Conservation (phyloP, 2,113 vertebrate species). For the Megalops atlanticus region DNA sequence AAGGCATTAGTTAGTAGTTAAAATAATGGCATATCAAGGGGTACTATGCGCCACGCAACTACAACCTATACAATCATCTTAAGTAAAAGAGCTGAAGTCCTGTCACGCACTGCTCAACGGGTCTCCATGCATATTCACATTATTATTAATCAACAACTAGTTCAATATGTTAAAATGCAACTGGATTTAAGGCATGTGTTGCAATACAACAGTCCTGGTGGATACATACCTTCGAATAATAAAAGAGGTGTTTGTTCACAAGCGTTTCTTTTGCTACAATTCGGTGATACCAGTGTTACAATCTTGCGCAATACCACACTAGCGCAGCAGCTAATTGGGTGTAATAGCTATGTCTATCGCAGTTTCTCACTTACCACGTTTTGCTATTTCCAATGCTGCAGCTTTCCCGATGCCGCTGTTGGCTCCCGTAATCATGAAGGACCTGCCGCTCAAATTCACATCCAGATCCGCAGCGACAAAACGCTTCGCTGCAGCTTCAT, state of each 20-base stretch:
- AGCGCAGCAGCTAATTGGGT: background rate
- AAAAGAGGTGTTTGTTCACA: background rate
- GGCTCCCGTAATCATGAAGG: slow-evolving; percentile 73
- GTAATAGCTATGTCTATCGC: background rate
- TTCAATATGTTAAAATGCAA: background rate
- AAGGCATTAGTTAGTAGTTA: too few relatives aligned
- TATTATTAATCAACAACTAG: background rate
- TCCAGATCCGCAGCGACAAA: slow-evolving; percentile 73
- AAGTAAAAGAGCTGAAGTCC: too few relatives aligned
- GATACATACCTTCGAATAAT: too few relatives aligned
- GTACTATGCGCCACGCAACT: too few relatives aligned
- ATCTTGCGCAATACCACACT: too few relatives aligned
- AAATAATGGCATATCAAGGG: too few relatives aligned
- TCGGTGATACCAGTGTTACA: background rate
- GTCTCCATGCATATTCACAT: too few relatives aligned
- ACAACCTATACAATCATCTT: too few relatives aligned
- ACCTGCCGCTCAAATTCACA: slow-evolving; percentile 69
- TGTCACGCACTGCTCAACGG: too few relatives aligned
- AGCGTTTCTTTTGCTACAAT: too few relatives aligned
- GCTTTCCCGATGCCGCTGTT: slow-evolving; percentile 83
- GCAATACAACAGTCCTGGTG: background rate
- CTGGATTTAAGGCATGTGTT: background rate
- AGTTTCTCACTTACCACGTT: slow-evolving; percentile 63
- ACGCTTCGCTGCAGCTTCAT: slow-evolving; percentile 70
- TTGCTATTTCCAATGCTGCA: slow-evolving; percentile 70